Conservation (phyloP, 2,113 vertebrate species). For the Rhinolophus sinicus region DNA sequence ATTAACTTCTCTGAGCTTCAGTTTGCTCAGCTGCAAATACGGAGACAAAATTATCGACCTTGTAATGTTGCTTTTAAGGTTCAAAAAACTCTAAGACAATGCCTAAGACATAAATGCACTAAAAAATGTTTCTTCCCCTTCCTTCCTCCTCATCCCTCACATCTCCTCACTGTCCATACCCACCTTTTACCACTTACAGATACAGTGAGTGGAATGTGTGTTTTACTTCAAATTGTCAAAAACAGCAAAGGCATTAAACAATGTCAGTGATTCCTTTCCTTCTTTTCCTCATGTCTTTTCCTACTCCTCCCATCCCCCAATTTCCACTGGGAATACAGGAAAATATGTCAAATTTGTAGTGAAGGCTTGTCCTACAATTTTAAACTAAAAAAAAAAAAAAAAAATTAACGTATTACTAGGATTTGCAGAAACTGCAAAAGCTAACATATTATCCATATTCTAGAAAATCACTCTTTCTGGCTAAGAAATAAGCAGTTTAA, state of each 20-base stretch:
- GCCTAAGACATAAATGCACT: not conserved
- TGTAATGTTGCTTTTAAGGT: not conserved
- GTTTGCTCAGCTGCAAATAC: not conserved
- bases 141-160: not conserved
- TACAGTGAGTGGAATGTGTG: too few species aligned
- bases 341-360: not conserved
- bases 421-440: not conserved
- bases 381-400: not conserved
- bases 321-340: not conserved
- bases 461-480: not conserved
- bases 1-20: not conserved
- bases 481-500: not conserved
- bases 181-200: not conserved
- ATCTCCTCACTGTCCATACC: not conserved
- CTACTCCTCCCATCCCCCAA: rapidly evolving
- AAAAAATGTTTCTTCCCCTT: not conserved
- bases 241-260: not conserved
- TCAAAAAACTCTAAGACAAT: not conserved
- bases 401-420: not conserved
- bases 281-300: not conserved
- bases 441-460: not conserved
- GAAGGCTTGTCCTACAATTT: not conserved
- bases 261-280: not conserved
- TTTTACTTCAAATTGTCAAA: not conserved
- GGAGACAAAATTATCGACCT: not conserved